These are phyloP conservation scores for Albula glossodonta DNA, from an alignment of 2,113 vertebrate species.

Conservation along the genomic window DNA sequence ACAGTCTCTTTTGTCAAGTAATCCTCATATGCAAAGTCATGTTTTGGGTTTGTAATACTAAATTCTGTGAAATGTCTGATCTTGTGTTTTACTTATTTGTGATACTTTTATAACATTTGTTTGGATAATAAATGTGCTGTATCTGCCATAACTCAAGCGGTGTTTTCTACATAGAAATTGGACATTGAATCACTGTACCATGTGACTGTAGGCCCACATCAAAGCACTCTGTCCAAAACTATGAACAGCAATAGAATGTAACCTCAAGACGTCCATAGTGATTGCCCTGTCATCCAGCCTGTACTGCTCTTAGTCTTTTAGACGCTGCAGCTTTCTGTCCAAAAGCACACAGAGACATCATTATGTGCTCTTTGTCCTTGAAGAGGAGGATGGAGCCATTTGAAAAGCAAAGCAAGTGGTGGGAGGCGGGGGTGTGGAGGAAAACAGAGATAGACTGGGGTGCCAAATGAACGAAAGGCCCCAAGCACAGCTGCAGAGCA, in stretches of 20 bases:
- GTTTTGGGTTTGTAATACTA: too few species aligned
- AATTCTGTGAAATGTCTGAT: too few species aligned
- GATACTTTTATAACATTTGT: too few species aligned
- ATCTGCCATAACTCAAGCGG: too few species aligned
- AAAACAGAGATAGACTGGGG: neutral
- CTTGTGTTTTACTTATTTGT: too few species aligned
- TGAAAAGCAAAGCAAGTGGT: neutral
- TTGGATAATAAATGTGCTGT: too few species aligned
- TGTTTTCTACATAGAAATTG: too few species aligned
- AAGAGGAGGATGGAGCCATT: neutral
- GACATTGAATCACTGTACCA: too few species aligned
- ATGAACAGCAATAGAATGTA: neutral
- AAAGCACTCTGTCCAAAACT: neutral
- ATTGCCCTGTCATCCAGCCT: neutral
- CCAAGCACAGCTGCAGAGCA: neutral
- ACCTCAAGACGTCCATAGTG: neutral
- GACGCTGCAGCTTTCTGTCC: neutral
- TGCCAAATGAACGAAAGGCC: neutral
- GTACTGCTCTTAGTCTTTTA: neutral
- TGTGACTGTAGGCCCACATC: neutral
- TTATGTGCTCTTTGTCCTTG: constrained; percentile 12
- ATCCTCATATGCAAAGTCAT: too few species aligned
- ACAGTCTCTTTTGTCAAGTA: too few species aligned
- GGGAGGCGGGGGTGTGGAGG: neutral
- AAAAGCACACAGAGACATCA: constrained; percentile 19